Conservation (phyloP, 2,113 vertebrate species). For the Halcyon senegalensis region DNA sequence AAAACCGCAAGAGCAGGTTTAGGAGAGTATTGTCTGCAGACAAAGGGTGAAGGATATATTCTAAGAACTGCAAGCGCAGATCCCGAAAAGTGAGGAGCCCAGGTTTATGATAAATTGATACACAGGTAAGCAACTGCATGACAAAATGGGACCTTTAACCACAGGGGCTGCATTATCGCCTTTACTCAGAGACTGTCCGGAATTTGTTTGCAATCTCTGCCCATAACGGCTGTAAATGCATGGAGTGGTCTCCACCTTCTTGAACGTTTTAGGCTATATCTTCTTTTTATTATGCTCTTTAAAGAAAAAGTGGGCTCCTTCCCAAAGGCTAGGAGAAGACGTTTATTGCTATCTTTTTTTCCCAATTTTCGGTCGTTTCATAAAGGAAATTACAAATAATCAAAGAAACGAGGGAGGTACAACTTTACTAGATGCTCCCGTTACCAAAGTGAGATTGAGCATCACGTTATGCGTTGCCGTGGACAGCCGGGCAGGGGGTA, state of each 20-base stretch:
- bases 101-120: constrained; percentile 96
- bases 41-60: constrained; percentile 98
- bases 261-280: constrained; percentile 39
- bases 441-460: constrained; percentile 86
- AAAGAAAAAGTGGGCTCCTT: constrained; percentile 67
- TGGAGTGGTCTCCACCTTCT: constrained; percentile 67
- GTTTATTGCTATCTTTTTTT: constrained; percentile 54
- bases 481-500: constrained; percentile 78
- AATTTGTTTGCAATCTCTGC: constrained; percentile 87
- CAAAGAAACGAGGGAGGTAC: not conserved
- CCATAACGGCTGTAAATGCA: constrained; percentile 82
- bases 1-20: constrained; percentile 98
- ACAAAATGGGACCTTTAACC: constrained; percentile 92
- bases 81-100: constrained; percentile 85
- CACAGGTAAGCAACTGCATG: constrained; percentile 98
- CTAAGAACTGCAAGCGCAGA: constrained; percentile 86
- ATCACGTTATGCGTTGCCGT: constrained; percentile 89
- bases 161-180: constrained; percentile 82
- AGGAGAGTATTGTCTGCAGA: constrained; percentile 96
- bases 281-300: constrained; percentile 63
- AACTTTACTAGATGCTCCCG: constrained; percentile 84
- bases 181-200: constrained; percentile 80
- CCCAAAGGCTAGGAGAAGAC: constrained; percentile 76
- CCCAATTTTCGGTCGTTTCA: constrained; percentile 59
- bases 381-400: constrained; percentile 69